Evolutionary conservation across 2,888 invertebrate genomes (phyloP), one percentile per base, ranked within the genome.

Genomic region (Linyphia triangularis): DNA sequence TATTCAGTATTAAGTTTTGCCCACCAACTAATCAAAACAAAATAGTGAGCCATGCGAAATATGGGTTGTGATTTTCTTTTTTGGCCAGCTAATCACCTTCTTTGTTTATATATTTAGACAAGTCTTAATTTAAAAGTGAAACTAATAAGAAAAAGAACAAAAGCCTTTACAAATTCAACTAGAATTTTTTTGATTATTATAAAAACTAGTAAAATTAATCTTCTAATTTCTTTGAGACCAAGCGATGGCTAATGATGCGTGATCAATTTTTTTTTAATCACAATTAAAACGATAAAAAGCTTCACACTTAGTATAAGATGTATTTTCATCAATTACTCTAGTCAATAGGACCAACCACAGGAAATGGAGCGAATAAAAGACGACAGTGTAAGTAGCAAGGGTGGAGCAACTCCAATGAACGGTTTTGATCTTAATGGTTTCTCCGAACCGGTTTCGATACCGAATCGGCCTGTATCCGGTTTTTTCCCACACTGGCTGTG

Each of bases 331-430:
- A 51, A 43, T 67, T 19, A 13, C 28, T 43, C 65, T 26, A 84
- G 83, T 84, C 83, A 84, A 84, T 67, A 24, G 83, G 51, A 84
- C 67, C 73, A 57, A 84, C 61, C 33, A 24, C 33, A 77, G 28
- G 84, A 77, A 85, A 85, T 85, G 77, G 84, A 77, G 84, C 84
- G 77, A 77, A 77, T 77, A 69, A 85, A 85, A 69, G 77, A 75
- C 43, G 75, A 37, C 40, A 40, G 40, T 51, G n/a, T 51, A 51
- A 51, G 51, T 16, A 51, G 10, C 61, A 37, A 85, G 84, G 84
- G 84, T 85, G 84, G 84, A 85, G 84, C 70, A 37, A 43, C 28
- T 59, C 13, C 72, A 78, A 78, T 69, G 75, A 51, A 24, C 75
- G 69, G 69, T 69, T n/a, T 30, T 57, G 69, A 40, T 30, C 69